Evolutionary conservation across 2,113 vertebrate genomes (phyloP), one percentile per base, ranked within the genome.

Genomic region (Saimiri boliviensis): DNA sequence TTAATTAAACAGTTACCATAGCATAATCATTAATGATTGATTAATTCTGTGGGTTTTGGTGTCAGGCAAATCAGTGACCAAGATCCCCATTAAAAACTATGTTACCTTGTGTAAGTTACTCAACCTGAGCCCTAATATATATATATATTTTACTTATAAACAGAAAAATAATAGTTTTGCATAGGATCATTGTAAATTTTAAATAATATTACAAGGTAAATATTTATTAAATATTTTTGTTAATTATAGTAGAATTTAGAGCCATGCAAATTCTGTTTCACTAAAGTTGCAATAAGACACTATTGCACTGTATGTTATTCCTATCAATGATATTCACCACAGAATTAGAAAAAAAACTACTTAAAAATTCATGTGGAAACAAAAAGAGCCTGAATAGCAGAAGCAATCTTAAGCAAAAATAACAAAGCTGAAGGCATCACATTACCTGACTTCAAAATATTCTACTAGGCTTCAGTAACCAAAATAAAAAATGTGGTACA

Each of bases 21-120:
- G 23, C 23, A 63, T 74, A 76, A 66, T 83, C n/a, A 63, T 94
- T 89, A 94, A 82, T 95, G 82, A 93, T 71, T 96, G 52, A 54
- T 89, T 98, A 83, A 89, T 73, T 73, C 32, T 86, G 37, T 60
- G 83, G 20, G n/a, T 86, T 97, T 74, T 60, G 82, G 14, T 92
- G n/a, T 83, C 80, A 86, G 83, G 87, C 1, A 83, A 66, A 54
- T 60, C 66, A 52, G 40, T 82, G 60, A 71, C 70, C 40, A 47
- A 91, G 60, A 80, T 49, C 68, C 13, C 49, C 21, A 40, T 76
- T 93, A 66, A 58, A 58, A 95, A 85, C 1, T 71, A 10, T 87
- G 47, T 49, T n/a, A 35, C 40, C 49, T 63, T 93, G 56, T 63
- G 1, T 47, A 91, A 80, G 88, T 79, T 52, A 47, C 25, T 76